Base-by-base conservation (phyloP, 1,140 invertebrate genomes). In the Drosophila parvula region DNA sequence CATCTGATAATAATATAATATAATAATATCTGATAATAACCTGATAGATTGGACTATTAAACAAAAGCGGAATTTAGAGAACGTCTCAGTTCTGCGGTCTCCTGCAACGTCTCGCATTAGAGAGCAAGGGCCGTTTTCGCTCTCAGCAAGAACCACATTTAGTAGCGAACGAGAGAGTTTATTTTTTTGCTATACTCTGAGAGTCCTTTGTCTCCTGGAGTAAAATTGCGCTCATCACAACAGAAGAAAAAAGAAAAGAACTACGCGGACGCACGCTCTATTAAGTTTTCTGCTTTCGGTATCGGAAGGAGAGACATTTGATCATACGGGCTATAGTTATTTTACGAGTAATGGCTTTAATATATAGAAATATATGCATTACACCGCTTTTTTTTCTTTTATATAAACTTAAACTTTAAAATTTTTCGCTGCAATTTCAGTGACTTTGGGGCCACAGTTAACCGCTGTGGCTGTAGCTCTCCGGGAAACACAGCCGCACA, bases 401-500 rank as follows among this genome's bases (percentile, higher is more conserved):
- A 5, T 1, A 10, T 28, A 10, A 48, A 10, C 14, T 28, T 36
- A 0, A 22, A 36, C 18, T 22, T 8, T 0, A 3, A 14, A 6
- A 14, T 2, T 36, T 53, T 53, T 7, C 9, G 4, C 11, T 18
- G 22, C 45, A 30, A 16, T 44, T 55, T 38, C 34, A 40, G 32
- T 16, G 10, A 16, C 11, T 45, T 67, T 38, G 18, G 16, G 40
- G 38, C 30, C 61, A 53, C 41, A 44, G 62, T 55, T 36, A 5
- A 68, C 81, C 28, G 30, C 40, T 57, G 22, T 59, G 60, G 73
- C 50, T 74, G 56, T 74, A 38, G 38, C 71, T 71, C 69, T 32
- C 22, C 18, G 30, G 41, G 36, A 45, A 38, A 75, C 56, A 77
- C 67, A 67, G 64, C 58, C 82, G 70, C 79, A 82, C 79, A 86